phyloP scores from a whole-genome alignment of 2,797 vertebrate species.

The Intellagama lesueurii region DNA sequence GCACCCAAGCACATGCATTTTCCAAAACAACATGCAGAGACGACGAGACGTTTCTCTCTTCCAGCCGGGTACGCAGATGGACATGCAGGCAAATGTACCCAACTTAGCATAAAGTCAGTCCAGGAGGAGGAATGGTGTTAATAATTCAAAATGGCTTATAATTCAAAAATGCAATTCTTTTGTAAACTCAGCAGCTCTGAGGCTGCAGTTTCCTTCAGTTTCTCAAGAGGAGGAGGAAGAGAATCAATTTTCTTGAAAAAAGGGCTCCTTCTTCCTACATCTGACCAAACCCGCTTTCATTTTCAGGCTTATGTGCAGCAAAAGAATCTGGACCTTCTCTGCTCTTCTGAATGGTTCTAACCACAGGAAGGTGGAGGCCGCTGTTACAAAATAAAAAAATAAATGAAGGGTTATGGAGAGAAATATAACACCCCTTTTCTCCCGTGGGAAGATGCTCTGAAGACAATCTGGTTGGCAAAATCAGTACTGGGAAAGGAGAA shows the following conservation, averaged over 20 bases:
- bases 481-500: background rate
- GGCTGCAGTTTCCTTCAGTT: background rate
- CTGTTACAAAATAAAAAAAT: too few relatives aligned
- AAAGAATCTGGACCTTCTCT: background rate
- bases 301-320: background rate
- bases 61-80: too few relatives aligned
- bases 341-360: background rate
- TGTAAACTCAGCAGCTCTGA: too few relatives aligned
- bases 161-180: too few relatives aligned
- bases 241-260: background rate
- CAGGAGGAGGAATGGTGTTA: too few relatives aligned
- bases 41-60: too few relatives aligned
- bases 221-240: too few relatives aligned
- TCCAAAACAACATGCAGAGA: too few relatives aligned
- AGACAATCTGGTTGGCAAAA: background rate
- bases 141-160: too few relatives aligned
- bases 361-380: background rate
- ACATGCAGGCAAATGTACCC: too few relatives aligned
- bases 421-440: background rate
- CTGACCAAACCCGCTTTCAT: background rate
- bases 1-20: too few relatives aligned
- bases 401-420: background rate
- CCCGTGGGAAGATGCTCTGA: background rate
- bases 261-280: background rate
- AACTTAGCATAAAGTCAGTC: too few relatives aligned